Evolutionary conservation across 2,797 vertebrate species (phyloP).

Genomic region (Coendou prehensilis): DNA sequence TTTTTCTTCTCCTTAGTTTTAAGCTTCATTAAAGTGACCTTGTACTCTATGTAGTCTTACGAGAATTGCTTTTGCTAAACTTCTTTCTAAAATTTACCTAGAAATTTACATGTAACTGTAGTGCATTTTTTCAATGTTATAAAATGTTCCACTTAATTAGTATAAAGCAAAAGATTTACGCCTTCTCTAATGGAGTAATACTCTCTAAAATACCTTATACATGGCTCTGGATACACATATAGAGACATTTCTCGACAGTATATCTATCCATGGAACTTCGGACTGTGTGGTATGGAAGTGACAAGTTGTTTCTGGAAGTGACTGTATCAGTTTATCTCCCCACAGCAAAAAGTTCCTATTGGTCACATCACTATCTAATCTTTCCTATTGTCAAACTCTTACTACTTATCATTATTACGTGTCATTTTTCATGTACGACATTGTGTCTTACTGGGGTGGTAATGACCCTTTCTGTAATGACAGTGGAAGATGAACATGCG

Average conservation of each 20-base stretch:
- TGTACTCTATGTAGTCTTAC: rapidly evolving
- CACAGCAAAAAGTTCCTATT: neutral
- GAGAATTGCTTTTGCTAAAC: neutral
- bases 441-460: neutral
- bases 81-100: neutral
- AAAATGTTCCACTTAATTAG: neutral
- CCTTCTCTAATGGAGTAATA: neutral
- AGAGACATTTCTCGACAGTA: neutral
- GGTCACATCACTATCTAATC: neutral
- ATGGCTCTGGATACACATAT: neutral
- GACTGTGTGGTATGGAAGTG: neutral
- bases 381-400: neutral
- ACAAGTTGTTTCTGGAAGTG: neutral
- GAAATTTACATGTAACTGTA: neutral
- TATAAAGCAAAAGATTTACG: neutral
- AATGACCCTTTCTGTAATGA: neutral
- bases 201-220: neutral
- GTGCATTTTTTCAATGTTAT: neutral
- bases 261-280: neutral
- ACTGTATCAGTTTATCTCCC: neutral
- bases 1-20: neutral
- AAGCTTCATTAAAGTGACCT: neutral
- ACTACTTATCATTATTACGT: neutral
- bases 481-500: neutral
- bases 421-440: neutral